phyloP scores from a whole-genome alignment of 1,140 invertebrate species.

The Dryas iulia region DNA sequence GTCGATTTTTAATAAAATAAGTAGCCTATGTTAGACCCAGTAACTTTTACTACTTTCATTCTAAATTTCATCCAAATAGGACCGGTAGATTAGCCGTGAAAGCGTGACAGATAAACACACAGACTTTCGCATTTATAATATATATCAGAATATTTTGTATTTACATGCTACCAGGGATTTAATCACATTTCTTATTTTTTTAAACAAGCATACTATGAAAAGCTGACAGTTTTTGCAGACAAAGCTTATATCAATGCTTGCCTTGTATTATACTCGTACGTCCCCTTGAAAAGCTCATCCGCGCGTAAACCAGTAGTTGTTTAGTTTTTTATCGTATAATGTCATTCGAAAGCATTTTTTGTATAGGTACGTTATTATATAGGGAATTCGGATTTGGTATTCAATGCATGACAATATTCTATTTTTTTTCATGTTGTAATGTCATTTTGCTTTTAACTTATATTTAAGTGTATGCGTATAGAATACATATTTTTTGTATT shows the following conservation, averaged over 20 bases:
- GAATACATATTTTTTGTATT: too few relatives aligned
- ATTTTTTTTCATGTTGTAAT: neutral
- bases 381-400: neutral
- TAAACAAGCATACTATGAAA: neutral
- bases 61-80: too few relatives aligned
- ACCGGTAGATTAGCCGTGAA: too few relatives aligned
- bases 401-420: neutral
- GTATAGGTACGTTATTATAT: neutral
- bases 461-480: too few relatives aligned
- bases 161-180: too few relatives aligned
- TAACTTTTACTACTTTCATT: too few relatives aligned
- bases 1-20: too few relatives aligned
- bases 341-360: neutral
- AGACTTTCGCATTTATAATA: too few relatives aligned
- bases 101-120: too few relatives aligned
- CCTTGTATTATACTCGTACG: neutral
- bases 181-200: neutral
- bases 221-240: neutral
- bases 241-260: neutral
- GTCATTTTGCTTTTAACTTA: too few relatives aligned
- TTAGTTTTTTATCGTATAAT: neutral
- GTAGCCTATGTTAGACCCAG: too few relatives aligned
- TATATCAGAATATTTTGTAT: too few relatives aligned
- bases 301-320: slow-evolving; percentile 5
- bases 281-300: neutral